Evolutionary conservation across 2,888 invertebrate species (phyloP), one percentile per base, ranked within the genome.

Genomic region (Ophion obscuratus): DNA sequence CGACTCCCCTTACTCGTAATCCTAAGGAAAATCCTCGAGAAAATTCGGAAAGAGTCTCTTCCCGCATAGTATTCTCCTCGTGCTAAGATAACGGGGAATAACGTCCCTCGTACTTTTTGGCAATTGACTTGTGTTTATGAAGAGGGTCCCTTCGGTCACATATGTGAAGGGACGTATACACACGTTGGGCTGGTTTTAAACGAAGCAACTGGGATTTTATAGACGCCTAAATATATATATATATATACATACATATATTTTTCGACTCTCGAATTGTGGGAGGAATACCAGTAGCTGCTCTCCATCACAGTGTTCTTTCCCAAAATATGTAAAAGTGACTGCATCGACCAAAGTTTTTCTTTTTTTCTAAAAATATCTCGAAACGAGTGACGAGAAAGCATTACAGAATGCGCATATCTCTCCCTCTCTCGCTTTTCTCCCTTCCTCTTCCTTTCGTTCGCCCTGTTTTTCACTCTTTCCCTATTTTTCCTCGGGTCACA

Each of bases 281-380:
- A 73, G 44, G 64, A 84, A 75, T 79, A 31, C 44, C 73, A 62
- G 61, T 71, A 59, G 67, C 67, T 40, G 57, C 73, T 78, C 70
- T 47, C 44, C 84, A 70, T 79, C 76, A 64, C 57, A 20, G n/a
- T 27, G 40, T 24, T 81, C 66, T 76, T 91, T 92, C 92, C 92
- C 88, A 89, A 93, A 92, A 93, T 92, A 92, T 91, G 92, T 92
- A 92, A 93, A 93, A 92, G 89, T 87, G 86, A 76, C 86, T 81
- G 79, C 83, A 85, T 84, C 73, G 66, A 80, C 71, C 17, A 10
- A 81, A 62, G 61, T 80, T 81, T 81, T 79, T 87, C 90, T 53
- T 3, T 53, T 76, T 78, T 86, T 90, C 92, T 92, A 92, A 91
- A 93, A 93, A 93, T 93, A 93, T 82, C 87, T 83, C 80, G 85